Base-by-base conservation (phyloP, 2,797 vertebrate genomes). In the Anguilla marmorata region DNA sequence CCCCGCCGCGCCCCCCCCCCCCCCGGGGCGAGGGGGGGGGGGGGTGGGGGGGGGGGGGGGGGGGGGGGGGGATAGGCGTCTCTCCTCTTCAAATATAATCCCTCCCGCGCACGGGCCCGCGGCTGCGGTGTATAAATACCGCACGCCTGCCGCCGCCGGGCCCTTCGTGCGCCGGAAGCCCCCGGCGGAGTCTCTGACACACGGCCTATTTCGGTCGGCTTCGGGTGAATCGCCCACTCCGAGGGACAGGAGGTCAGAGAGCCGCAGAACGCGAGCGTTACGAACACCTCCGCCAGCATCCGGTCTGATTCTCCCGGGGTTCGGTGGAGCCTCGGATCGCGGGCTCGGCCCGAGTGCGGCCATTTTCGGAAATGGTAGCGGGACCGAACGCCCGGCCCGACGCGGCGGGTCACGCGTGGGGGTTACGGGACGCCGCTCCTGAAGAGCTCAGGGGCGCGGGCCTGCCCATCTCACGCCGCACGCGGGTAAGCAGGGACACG, bases 281-380 rank as follows among this genome's bases (percentile, higher is more conserved):
- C 93, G 95, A 95, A 95, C 93, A 95, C 91, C 83, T 91, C 90
- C 91, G 93, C 92, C 93, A 95, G 94, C 93, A 86, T 91, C 88
- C 85, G 83, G 93, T 93, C 94, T 94, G 94, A 90, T 93, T 93
- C 87, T 90, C 5, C 86, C 90, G 91, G 90, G 52, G 88, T 89
- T 93, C 92, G 85, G 89, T 90, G 91, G 90, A 93, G 90, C 93
- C 92, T 84, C 88, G 91, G 91, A 37, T 37, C 37, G 37, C 37
- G 37, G 37, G 1, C 37, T 37, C 37, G 37, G 37, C 37, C 37
- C 37, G 37, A 37, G 37, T 0, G 37, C 37, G 37, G 37, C 37
- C 37, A 2, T 37, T 37, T 37, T 37, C 37, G 21, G 21, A 60
- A 0, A 60, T 3, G 19, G 58, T 3, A 60, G 12, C 4, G 37